These are phyloP conservation scores for Leptocoma aspasia DNA, from an alignment of 2,113 vertebrate species.

Conservation along the genomic window DNA sequence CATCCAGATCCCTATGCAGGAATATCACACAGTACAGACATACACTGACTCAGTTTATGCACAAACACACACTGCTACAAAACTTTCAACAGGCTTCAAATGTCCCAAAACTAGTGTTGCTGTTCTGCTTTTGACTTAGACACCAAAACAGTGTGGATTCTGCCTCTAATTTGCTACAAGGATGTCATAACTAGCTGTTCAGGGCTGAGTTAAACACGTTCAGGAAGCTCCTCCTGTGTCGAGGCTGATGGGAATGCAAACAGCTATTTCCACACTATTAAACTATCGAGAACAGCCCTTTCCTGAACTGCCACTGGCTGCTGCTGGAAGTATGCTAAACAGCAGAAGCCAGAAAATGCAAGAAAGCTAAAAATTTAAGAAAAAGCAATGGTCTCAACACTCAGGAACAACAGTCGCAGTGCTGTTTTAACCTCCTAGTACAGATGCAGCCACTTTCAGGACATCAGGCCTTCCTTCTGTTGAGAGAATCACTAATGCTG, in stretches of 20 bases:
- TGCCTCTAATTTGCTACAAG: neutral
- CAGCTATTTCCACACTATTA: neutral
- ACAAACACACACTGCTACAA: neutral
- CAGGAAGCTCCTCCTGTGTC: neutral
- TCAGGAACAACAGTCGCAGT: neutral
- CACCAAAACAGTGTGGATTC: neutral
- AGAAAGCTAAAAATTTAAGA: neutral
- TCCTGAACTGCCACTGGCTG: neutral
- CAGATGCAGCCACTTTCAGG: neutral
- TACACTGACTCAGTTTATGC: neutral
- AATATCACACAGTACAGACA: neutral
- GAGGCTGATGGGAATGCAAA: neutral
- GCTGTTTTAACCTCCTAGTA: neutral
- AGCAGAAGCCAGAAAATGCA: neutral
- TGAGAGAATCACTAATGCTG: neutral
- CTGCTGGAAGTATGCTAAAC: neutral
- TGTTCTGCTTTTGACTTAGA: neutral
- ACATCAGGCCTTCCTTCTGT: neutral
- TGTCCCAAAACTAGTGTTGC: neutral
- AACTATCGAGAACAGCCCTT: neutral
- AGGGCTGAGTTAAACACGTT: neutral
- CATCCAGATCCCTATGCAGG: neutral
- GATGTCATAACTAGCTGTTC: neutral
- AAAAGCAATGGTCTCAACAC: fast-evolving
- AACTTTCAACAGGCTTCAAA: neutral